Conservation (phyloP, 2,888 invertebrate genomes). For the Drosophila paracracens region DNA sequence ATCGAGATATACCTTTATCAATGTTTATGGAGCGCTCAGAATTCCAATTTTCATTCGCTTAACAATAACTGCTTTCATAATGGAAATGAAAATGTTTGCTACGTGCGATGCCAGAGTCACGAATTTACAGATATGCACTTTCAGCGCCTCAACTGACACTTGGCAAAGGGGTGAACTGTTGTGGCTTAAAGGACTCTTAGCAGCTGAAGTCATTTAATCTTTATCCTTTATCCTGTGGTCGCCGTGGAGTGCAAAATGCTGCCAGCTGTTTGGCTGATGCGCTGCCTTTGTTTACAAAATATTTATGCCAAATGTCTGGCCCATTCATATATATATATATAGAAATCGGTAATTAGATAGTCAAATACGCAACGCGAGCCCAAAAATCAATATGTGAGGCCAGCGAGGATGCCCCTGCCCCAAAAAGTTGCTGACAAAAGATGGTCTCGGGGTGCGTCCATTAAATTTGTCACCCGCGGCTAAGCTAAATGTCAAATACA, state of each 20-base stretch:
- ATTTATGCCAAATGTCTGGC: slow-evolving; percentile 78
- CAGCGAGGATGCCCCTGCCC: neutral
- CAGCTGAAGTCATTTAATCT: slow-evolving; percentile 45
- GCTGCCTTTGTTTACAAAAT: slow-evolving; percentile 68
- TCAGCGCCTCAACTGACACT: slow-evolving; percentile 51
- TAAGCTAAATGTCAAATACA: slow-evolving; percentile 84
- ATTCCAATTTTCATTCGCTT: slow-evolving; percentile 9
- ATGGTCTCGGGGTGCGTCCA: slow-evolving; percentile 67
- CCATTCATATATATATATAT: slow-evolving; percentile 21
- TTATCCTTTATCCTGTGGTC: slow-evolving; percentile 50
- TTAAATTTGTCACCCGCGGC: slow-evolving; percentile 84
- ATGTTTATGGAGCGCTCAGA: neutral
- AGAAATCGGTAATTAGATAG: slow-evolving; percentile 70
- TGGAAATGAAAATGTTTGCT: slow-evolving; percentile 23
- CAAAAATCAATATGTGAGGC: slow-evolving; percentile 48
- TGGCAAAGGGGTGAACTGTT: slow-evolving; percentile 55
- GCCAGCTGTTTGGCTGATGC: slow-evolving; percentile 52
- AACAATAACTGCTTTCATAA: neutral
- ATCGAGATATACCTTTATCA: neutral
- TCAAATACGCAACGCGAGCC: slow-evolving; percentile 58
- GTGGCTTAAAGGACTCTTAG: slow-evolving; percentile 24
- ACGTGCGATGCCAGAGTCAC: slow-evolving; percentile 59
- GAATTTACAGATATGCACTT: slow-evolving; percentile 50
- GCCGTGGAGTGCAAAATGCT: slow-evolving; percentile 43
- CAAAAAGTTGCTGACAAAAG: slow-evolving; percentile 55